These are phyloP conservation scores for Oncorhynchus tshawytscha DNA, from an alignment of 2,113 vertebrate species.

Conservation along the genomic window DNA sequence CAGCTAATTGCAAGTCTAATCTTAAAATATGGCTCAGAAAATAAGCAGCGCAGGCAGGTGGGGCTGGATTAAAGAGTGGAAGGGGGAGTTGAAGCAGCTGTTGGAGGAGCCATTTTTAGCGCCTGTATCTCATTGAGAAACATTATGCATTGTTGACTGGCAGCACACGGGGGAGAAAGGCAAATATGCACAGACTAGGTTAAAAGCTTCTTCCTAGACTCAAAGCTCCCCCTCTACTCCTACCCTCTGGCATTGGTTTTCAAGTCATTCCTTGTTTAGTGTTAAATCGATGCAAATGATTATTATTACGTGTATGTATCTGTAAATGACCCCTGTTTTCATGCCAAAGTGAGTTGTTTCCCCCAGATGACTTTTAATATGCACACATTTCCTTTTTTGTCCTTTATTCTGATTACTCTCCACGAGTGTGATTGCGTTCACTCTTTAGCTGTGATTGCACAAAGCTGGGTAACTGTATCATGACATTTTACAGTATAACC, in stretches of 20 bases:
- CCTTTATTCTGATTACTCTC: conserved; percentile 14
- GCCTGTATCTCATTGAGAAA: conserved; percentile 64
- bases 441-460: conserved; percentile 13
- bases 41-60: conserved; percentile 41
- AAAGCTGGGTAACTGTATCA: conserved; percentile 28
- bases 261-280: conserved; percentile 34
- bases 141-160: conserved; percentile 53
- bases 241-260: conserved; percentile 25
- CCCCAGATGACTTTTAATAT: conserved; percentile 6
- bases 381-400: conserved; percentile 14
- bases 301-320: conserved; percentile 36
- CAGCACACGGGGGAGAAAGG: conserved; percentile 25
- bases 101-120: conserved; percentile 64
- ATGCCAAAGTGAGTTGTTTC: conserved; percentile 35
- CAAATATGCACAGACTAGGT: conserved; percentile 32
- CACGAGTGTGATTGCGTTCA: conserved; percentile 1
- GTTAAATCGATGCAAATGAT: conserved; percentile 51
- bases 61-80: conserved; percentile 26
- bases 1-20: conserved; percentile 65
- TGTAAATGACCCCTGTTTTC: conserved; percentile 43
- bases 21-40: conserved; percentile 55
- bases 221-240: conserved; percentile 14
- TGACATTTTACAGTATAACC: conserved; percentile 22
- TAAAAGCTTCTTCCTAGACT: conserved; percentile 22
- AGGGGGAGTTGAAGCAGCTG: conserved; percentile 55